Percentiles rank a stretch among this genome's conserved stretches.
Conservation (phyloP, 2,888 invertebrate species). For the Neoascia interrupta region DNA sequence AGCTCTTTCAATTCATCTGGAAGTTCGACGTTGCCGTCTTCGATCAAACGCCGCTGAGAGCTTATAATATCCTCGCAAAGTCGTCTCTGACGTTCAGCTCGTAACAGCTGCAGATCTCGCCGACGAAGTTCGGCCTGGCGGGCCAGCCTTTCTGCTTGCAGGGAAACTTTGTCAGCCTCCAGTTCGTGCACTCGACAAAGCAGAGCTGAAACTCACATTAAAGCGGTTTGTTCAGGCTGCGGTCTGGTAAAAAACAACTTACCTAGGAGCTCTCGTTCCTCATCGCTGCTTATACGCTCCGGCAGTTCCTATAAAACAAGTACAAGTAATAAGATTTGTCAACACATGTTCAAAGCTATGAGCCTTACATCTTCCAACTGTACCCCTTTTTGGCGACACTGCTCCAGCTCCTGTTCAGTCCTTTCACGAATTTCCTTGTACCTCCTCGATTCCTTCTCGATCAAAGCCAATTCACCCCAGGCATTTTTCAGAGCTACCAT, state of each 20-base stretch:
- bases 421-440: conserved; percentile 88
- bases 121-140: conserved; percentile 92
- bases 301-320: conserved; percentile 87
- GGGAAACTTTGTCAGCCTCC: conserved; percentile 95
- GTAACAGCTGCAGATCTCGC: conserved; percentile 89
- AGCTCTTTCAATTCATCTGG: conserved; percentile 89
- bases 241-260: conserved; percentile 5
- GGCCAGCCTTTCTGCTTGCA: conserved; percentile 92
- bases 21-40: conserved; percentile 86
- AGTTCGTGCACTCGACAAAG: conserved; percentile 95
- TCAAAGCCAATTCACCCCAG: conserved; percentile 90
- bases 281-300: conserved; percentile 90
- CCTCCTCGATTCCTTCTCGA: conserved; percentile 91
- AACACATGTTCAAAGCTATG: neutral
- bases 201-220: conserved; percentile 82
- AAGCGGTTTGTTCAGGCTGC: neutral
- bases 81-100: conserved; percentile 90
- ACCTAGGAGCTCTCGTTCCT: conserved; percentile 89
- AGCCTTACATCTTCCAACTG: conserved; percentile 89
- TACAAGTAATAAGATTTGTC: neutral
- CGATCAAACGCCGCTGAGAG: conserved; percentile 90
- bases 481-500: conserved; percentile 85
- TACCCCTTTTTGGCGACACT: conserved; percentile 88
- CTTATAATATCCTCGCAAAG: conserved; percentile 96
- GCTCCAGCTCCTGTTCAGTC: conserved; percentile 90